Conservation (phyloP, 35 echinoderm and acorn worm species). For the Heliocidaris erythrogramma region DNA sequence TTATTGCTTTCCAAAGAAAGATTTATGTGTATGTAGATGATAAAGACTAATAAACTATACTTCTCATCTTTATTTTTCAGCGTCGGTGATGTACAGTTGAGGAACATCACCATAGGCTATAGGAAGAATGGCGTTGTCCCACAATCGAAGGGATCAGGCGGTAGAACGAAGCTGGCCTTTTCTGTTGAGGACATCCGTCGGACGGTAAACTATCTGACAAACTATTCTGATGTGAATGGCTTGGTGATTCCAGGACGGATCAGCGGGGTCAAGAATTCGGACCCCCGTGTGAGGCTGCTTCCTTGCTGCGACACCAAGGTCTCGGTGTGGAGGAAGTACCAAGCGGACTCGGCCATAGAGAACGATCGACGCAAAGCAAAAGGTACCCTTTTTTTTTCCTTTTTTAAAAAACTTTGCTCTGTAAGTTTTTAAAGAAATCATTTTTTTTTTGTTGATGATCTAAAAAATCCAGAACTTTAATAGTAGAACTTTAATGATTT, state of each 20-base stretch:
- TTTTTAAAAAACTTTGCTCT: too few species aligned
- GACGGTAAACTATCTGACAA: not conserved
- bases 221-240: slow-evolving; percentile 6
- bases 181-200: slow-evolving; percentile 19
- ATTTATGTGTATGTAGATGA: too few species aligned
- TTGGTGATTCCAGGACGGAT: slow-evolving; percentile 46
- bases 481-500: too few species aligned
- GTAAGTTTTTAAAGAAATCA: too few species aligned
- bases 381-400: too few species aligned
- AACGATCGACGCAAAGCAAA: too few species aligned
- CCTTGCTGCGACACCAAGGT: not conserved
- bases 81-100: not conserved
- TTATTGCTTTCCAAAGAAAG: too few species aligned
- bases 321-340: slow-evolving; percentile 36
- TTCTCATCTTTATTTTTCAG: not conserved
- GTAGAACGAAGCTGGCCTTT: not conserved
- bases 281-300: slow-evolving; percentile 23
- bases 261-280: not conserved
- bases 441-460: too few species aligned
- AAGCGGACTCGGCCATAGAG: too few species aligned
- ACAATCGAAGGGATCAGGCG: slow-evolving; percentile 44
- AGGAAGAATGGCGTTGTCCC: slow-evolving; percentile 30
- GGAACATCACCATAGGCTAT: slow-evolving; percentile 40
- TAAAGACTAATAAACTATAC: too few species aligned
- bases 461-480: too few species aligned